Evolutionary conservation across 1,140 invertebrate genomes (phyloP).

Genomic region (Lucilia cuprina): DNA sequence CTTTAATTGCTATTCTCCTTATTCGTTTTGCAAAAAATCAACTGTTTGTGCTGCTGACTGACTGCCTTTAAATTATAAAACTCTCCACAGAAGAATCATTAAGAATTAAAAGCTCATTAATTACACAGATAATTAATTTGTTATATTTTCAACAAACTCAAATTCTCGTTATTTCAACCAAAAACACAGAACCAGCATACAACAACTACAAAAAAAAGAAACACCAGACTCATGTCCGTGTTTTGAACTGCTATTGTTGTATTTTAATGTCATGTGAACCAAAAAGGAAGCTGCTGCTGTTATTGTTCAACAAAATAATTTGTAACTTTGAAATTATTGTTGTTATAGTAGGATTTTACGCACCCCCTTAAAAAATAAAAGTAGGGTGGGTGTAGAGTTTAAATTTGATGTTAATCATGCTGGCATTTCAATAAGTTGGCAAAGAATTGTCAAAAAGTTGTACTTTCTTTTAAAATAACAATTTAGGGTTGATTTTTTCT

Average conservation of each 20-base stretch:
- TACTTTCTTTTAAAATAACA: not conserved
- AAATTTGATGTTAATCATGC: not conserved
- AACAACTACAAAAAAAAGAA: too few relatives aligned
- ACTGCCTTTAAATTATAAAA: not conserved
- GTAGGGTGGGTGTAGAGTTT: not conserved
- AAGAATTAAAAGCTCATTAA: constrained; percentile 62
- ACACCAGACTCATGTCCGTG: too few relatives aligned
- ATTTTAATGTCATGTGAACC: not conserved
- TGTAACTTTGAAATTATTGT: not conserved
- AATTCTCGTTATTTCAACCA: not conserved
- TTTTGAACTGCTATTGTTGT: not conserved
- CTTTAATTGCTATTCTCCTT: too few relatives aligned
- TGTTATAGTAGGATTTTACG: too few relatives aligned
- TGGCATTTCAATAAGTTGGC: not conserved
- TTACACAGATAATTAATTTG: constrained; percentile 60
- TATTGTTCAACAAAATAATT: not conserved
- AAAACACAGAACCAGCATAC: not conserved
- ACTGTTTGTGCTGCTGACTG: not conserved
- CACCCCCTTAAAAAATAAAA: not conserved
- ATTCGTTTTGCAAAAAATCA: too few relatives aligned
- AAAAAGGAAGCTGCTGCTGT: not conserved
- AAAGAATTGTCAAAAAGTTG: not conserved
- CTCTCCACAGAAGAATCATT: constrained; percentile 45
- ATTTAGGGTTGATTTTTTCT: not conserved
- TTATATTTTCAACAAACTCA: constrained; percentile 33